Conservation (phyloP, 2,113 vertebrate genomes). For the Accipiter virgatus region DNA sequence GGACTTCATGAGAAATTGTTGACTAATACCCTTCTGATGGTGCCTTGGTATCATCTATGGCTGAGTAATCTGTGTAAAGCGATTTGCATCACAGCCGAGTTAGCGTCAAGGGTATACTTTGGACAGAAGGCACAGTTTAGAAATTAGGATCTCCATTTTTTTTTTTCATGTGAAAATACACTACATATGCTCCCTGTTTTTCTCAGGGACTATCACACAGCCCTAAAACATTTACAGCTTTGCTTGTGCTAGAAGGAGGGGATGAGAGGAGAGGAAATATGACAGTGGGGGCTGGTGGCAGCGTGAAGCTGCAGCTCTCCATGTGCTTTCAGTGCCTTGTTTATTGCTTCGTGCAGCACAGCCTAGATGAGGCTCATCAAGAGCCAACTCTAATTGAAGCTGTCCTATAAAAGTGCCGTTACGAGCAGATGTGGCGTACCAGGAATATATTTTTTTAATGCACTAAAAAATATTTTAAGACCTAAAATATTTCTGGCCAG, state of each 20-base stretch:
- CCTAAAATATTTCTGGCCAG: constrained; percentile 12
- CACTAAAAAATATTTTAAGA: constrained; percentile 14
- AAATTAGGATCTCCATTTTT: constrained; percentile 52
- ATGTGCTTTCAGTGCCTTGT: background rate
- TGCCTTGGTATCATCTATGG: constrained; percentile 55
- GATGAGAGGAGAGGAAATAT: constrained; percentile 22
- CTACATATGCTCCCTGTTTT: constrained; percentile 73
- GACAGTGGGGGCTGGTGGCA: constrained; percentile 16
- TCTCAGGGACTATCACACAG: constrained; percentile 63
- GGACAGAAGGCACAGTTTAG: constrained; percentile 68
- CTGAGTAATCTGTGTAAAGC: constrained; percentile 71
- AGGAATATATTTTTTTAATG: background rate
- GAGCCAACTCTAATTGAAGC: constrained; percentile 55
- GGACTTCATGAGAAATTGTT: constrained; percentile 65
- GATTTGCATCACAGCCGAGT: constrained; percentile 62
- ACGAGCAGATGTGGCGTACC: constrained; percentile 40
- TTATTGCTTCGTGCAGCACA: constrained; percentile 24
- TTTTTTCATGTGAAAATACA: constrained; percentile 61
- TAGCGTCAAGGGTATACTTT: constrained; percentile 66
- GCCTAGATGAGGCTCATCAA: constrained; percentile 33
- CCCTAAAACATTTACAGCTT: constrained; percentile 69
- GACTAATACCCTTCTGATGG: constrained; percentile 62
- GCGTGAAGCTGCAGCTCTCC: constrained; percentile 13
- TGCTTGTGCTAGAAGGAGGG: background rate
- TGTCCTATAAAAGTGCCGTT: constrained; percentile 38